Percentiles rank a stretch among this genome's conserved stretches.
Conservation (phyloP, 2,113 vertebrate genomes). For the Apodemus speciosus region DNA sequence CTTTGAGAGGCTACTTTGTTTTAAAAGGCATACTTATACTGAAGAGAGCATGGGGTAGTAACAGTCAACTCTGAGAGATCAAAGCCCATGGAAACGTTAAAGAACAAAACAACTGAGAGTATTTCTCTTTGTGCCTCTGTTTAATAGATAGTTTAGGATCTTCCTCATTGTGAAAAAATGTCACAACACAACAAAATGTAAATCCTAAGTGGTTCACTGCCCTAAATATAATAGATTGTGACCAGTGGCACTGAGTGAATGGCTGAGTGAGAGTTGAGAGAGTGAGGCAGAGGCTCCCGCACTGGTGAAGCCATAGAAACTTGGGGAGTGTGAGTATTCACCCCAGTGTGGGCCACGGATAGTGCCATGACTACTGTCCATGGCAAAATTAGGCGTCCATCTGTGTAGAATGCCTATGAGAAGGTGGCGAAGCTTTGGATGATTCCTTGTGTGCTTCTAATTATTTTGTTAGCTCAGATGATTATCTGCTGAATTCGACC, state of each 20-base stretch:
- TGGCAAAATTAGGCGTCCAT: not conserved
- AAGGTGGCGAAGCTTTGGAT: not conserved
- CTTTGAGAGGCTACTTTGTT: not conserved
- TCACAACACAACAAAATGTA: not conserved
- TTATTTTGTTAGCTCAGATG: constrained; percentile 51
- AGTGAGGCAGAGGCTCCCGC: not conserved
- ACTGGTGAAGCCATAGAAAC: not conserved
- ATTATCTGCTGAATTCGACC: not conserved
- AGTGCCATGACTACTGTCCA: not conserved
- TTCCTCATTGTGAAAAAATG: constrained; percentile 29
- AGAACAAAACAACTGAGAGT: not conserved
- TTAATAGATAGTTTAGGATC: not conserved
- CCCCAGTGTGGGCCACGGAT: not conserved
- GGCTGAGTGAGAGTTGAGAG: constrained; percentile 15
- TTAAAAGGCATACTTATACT: constrained; percentile 14
- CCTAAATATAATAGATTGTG: not conserved
- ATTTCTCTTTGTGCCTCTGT: not conserved
- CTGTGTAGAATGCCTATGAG: not conserved
- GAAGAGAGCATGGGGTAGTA: not conserved
- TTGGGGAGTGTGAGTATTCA: not conserved
- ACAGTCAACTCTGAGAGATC: not conserved
- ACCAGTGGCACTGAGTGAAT: not conserved
- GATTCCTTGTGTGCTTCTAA: not conserved
- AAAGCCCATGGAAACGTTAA: constrained; percentile 10
- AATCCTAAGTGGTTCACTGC: not conserved